phyloP scores from a whole-genome alignment of 2,888 invertebrate genomes.

The Torymus auratus region DNA sequence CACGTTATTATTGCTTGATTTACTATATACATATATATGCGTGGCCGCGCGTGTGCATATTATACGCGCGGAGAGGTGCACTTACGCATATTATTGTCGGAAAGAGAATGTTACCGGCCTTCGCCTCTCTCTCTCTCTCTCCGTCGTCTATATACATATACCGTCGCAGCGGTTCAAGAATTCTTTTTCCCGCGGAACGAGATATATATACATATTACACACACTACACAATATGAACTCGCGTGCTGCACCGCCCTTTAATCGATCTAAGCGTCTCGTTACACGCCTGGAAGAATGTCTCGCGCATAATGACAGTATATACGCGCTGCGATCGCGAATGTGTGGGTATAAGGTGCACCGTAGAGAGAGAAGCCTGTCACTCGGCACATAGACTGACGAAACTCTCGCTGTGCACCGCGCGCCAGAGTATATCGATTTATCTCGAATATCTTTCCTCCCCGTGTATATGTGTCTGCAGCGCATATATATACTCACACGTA shows the following conservation, averaged over 20 bases:
- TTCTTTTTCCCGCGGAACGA: no score
- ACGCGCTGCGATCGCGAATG: neutral
- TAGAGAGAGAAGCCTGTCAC: no score
- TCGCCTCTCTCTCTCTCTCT: constrained; percentile 43
- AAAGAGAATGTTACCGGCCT: constrained; percentile 45
- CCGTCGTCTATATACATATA: constrained; percentile 38
- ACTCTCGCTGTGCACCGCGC: no score
- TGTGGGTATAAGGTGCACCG: no score
- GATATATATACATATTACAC: no score
- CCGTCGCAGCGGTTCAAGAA: no score
- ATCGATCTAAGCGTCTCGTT: constrained; percentile 54
- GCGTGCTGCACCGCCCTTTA: constrained; percentile 35
- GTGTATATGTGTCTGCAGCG: no score
- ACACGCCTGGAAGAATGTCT: constrained; percentile 44
- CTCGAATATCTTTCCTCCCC: no score
- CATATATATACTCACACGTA: no score
- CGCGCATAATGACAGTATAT: constrained; percentile 16
- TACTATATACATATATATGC: neutral
- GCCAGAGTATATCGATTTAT: no score
- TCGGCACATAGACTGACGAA: no score
- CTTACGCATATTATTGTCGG: constrained; percentile 6
- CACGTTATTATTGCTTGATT: constrained; percentile 15
- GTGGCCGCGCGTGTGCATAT: neutral
- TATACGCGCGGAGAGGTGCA: neutral
- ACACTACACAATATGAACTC: no score